Percentiles rank a stretch among this genome's conserved stretches.
Conservation (phyloP, 2,888 invertebrate genomes). For the Nyleta sp. region DNA sequence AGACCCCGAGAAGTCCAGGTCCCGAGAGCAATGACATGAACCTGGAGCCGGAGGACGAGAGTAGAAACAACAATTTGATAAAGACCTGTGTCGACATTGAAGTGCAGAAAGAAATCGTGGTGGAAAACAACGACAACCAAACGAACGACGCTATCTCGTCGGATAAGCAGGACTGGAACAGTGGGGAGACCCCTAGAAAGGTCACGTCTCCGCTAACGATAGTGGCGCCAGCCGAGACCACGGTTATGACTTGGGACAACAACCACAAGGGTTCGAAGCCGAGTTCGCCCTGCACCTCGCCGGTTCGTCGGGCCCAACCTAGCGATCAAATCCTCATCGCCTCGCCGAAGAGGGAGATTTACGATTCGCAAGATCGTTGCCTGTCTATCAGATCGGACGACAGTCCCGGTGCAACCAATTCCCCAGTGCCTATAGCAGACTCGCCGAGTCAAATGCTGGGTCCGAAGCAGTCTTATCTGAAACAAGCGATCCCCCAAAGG, state of each 20-base stretch:
- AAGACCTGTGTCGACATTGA: slow-evolving; percentile 54
- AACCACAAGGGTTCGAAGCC: slow-evolving; percentile 35
- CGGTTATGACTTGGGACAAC: slow-evolving; percentile 23
- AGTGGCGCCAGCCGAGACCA: slow-evolving; percentile 35
- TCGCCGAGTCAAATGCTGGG: slow-evolving; percentile 69
- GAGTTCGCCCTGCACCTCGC: slow-evolving; percentile 43
- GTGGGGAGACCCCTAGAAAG: slow-evolving; percentile 48
- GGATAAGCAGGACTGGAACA: slow-evolving; percentile 45
- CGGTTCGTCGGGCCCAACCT: slow-evolving; percentile 72
- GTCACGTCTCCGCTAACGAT: slow-evolving; percentile 69
- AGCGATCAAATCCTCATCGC: slow-evolving; percentile 79
- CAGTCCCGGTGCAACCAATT: slow-evolving; percentile 48
- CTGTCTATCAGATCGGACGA: slow-evolving; percentile 63
- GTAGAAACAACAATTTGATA: slow-evolving; percentile 34
- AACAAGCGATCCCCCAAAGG: slow-evolving; percentile 58
- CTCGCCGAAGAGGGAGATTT: slow-evolving; percentile 77
- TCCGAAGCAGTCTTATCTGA: slow-evolving; percentile 56
- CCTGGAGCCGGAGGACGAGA: slow-evolving; percentile 39
- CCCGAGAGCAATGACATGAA: slow-evolving; percentile 42
- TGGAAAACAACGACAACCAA: slow-evolving; percentile 52
- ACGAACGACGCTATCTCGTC: slow-evolving; percentile 41
- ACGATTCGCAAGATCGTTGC: slow-evolving; percentile 68
- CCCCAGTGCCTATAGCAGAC: slow-evolving; percentile 75
- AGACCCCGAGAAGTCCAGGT: slow-evolving; percentile 52
- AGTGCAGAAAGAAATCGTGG: slow-evolving; percentile 34